These are phyloP conservation scores for Temnothorax ravouxi DNA, from an alignment of 2,888 invertebrate genomes.

Conservation along the genomic window DNA sequence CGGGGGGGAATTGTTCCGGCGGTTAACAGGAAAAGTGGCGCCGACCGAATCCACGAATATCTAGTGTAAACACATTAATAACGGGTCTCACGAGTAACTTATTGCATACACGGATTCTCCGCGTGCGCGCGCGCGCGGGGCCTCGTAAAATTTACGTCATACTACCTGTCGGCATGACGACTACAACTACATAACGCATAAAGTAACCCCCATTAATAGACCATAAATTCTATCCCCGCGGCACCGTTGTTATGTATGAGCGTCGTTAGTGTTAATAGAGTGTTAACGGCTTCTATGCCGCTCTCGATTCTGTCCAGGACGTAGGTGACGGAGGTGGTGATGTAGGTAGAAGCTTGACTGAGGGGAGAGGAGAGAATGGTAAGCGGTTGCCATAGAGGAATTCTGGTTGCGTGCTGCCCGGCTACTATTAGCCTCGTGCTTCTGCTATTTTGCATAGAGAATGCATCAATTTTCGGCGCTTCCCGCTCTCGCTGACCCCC, in stretches of 20 bases:
- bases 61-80: slow-evolving; percentile 58
- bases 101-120: slow-evolving; percentile 57
- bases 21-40: slow-evolving; percentile 55
- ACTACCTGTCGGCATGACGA: slow-evolving; percentile 78
- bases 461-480: slow-evolving; percentile 84
- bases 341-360: slow-evolving; percentile 66
- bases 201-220: slow-evolving; percentile 85
- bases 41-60: slow-evolving; percentile 50
- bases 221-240: slow-evolving; percentile 84
- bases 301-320: slow-evolving; percentile 85
- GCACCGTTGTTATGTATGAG: slow-evolving; percentile 85
- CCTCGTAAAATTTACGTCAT: slow-evolving; percentile 79
- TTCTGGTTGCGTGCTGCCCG: slow-evolving; percentile 79
- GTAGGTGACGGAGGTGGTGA: slow-evolving; percentile 85
- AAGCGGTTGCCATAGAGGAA: slow-evolving; percentile 68
- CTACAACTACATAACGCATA: slow-evolving; percentile 81
- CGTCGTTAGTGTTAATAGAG: slow-evolving; percentile 86
- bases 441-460: slow-evolving; percentile 84
- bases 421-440: slow-evolving; percentile 80
- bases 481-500: slow-evolving; percentile 68
- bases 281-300: slow-evolving; percentile 86
- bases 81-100: slow-evolving; percentile 49
- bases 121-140: slow-evolving; percentile 36
- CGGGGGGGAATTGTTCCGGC: slow-evolving; percentile 17
- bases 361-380: slow-evolving; percentile 55